Base-by-base conservation (phyloP, 2,797 vertebrate species). In the Pseudocheirus occidentalis region DNA sequence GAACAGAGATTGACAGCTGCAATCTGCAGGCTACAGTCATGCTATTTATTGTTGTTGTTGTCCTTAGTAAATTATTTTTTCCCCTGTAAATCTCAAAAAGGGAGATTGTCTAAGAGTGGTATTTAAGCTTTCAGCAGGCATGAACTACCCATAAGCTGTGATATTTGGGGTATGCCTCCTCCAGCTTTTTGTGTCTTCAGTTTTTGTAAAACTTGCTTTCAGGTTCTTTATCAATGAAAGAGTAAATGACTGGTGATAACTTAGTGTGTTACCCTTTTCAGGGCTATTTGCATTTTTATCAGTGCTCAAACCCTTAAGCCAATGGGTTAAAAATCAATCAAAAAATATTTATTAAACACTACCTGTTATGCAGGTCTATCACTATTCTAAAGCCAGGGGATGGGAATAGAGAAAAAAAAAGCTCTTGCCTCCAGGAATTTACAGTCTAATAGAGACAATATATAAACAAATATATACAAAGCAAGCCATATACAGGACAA, bases 1-100 rank as follows among this genome's bases (percentile, higher is more conserved):
- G 46, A 97, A 91, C 7, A 55, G 97, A 95, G 95, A 97, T 34
- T 95, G 95, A 96, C 93, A 98, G 54, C 34, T 96, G 95, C 55
- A 94, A 92, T 97, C 55, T 97, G 62, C 16, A 94, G 31, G 6
- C 1, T 96, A 91, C 31, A 28, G 87, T 54, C 96, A 90, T 40
- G 24, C 24, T 89, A 66, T 58, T 46, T 9, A 27, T 5, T 6
- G 50, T 56, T 56, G 7, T 54, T 55, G 12, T 12, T 18, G 62
- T 59, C 58, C 0, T 62, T 46, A 58, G 11, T 55, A 31, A 96
- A 55, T 0, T 1, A 0, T 95, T 29, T 0, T 94, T 96, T 95
- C 14, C 14, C 5, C n/a, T 5, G 93, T 96, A 0, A 14, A 91
- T 3, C 46, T 95, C 0, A 55, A 97, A 97, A 92, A 96, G 53